A percentile compares a stretch with the other conserved stretches of the same genome.
Conservation (phyloP, 2,797 vertebrate species). For the Pseudochirops cupreus region DNA sequence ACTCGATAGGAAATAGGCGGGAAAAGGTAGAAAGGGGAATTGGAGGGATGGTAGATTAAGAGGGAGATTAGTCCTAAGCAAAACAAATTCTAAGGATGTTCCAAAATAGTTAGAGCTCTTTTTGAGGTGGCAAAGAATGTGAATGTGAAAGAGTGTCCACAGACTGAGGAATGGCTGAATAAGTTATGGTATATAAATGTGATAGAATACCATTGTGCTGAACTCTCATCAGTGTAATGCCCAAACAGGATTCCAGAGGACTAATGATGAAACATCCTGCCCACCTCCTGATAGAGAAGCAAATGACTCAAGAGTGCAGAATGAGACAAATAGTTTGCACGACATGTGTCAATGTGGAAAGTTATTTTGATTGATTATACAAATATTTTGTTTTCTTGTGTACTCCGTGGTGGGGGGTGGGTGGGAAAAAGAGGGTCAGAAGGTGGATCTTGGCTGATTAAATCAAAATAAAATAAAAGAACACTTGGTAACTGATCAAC, state of each 20-base stretch:
- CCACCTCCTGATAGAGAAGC: conserved; percentile 1
- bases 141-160: background rate
- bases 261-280: background rate
- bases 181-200: background rate
- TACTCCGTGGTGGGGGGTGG: background rate
- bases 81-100: background rate
- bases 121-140: background rate
- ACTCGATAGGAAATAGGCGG: background rate
- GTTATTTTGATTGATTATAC: background rate
- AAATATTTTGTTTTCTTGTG: background rate
- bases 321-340: background rate
- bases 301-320: background rate
- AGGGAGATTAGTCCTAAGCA: background rate
- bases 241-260: background rate
- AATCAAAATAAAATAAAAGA: background rate
- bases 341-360: background rate
- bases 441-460: background rate
- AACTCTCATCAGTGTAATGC: background rate
- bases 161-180: background rate
- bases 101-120: background rate
- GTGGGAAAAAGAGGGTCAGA: background rate
- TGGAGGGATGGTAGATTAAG: background rate
- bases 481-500: background rate
- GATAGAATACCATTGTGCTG: background rate
- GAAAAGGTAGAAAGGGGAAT: background rate